Percentiles rank a stretch among this genome's conserved stretches.
Evolutionary conservation across 2,797 vertebrate species (phyloP).

Genomic region (Arnoldichthys spilopterus): DNA sequence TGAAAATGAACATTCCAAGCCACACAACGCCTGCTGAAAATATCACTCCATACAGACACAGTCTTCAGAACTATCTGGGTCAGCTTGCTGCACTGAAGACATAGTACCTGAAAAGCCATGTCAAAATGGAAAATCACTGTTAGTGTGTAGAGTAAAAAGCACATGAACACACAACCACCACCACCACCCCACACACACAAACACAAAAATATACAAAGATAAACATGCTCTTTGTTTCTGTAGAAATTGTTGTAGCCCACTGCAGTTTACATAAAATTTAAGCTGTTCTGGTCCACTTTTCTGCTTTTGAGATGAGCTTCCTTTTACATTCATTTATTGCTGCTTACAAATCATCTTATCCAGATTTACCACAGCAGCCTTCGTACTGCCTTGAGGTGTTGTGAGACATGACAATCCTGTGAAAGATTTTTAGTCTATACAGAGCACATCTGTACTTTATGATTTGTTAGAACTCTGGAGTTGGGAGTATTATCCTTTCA

Average conservation of each 20-base stretch:
- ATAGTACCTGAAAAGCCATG: neutral
- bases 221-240: neutral
- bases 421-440: neutral
- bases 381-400: conserved; percentile 12
- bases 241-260: neutral
- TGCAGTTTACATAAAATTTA: neutral
- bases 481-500: conserved; percentile 5
- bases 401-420: neutral
- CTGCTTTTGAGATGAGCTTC: neutral
- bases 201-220: too few species aligned
- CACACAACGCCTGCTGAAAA: neutral
- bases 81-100: neutral
- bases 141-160: too few species aligned
- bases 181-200: too few species aligned
- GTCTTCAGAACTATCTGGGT: neutral
- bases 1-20: neutral
- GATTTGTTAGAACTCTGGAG: neutral
- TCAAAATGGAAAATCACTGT: too few species aligned
- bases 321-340: neutral
- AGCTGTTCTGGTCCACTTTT: neutral
- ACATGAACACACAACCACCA: neutral
- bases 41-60: neutral
- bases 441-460: neutral
- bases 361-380: neutral
- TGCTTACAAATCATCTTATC: conserved; percentile 11